These are phyloP conservation scores for Montifringilla adamsi DNA, from an alignment of 2,113 vertebrate species.

Conservation along the genomic window DNA sequence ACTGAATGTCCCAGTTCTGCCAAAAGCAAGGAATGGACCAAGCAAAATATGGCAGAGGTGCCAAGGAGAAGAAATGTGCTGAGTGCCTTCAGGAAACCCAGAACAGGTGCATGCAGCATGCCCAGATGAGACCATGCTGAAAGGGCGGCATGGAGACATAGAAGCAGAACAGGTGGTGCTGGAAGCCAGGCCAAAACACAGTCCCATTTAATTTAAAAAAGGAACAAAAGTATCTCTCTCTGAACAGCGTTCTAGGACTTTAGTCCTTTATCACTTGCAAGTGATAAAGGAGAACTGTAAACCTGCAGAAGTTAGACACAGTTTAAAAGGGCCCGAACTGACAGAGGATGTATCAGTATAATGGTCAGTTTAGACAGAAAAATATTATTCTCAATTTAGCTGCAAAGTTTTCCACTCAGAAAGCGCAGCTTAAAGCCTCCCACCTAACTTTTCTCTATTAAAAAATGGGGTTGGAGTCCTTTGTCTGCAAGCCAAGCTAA, in stretches of 20 bases:
- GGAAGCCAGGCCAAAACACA: not conserved
- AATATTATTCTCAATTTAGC: conserved; percentile 33
- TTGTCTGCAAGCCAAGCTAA: conserved; percentile 2
- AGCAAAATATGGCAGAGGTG: not conserved
- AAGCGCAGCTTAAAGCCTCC: not conserved
- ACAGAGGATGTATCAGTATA: not conserved
- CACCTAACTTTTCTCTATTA: not conserved
- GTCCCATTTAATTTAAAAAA: not conserved
- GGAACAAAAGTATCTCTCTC: not conserved
- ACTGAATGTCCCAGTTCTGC: not conserved
- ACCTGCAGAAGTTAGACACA: not conserved
- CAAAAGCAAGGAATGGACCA: not conserved
- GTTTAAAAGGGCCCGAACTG: not conserved
- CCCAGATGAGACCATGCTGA: not conserved
- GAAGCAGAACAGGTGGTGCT: not conserved
- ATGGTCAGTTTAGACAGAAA: conserved; percentile 41
- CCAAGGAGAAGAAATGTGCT: not conserved
- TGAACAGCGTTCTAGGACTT: not conserved
- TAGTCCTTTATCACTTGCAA: not conserved
- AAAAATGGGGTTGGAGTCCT: not conserved
- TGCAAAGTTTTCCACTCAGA: conserved; percentile 1
- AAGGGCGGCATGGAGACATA: not conserved
- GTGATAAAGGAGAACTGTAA: not conserved
- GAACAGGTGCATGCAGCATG: not conserved
- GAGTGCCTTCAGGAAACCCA: not conserved